A percentile compares a stretch with the other conserved stretches of the same genome.
These are phyloP conservation scores for Brachyistius frenatus DNA, from an alignment of 2,113 vertebrate species.

Conservation along the genomic window DNA sequence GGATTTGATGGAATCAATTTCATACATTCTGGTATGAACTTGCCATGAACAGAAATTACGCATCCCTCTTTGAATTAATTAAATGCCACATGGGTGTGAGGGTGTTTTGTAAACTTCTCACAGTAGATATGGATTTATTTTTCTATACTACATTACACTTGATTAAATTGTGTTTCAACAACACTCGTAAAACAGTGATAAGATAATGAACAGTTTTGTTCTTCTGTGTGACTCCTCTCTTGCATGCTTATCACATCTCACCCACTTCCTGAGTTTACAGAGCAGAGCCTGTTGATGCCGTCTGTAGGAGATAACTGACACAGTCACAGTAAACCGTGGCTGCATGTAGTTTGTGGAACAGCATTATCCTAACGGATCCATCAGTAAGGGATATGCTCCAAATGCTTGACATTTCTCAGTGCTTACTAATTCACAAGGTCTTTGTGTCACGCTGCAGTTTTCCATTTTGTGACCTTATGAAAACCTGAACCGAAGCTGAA, in stretches of 20 bases:
- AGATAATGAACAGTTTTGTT: constrained; percentile 3
- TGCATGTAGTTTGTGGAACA: neutral
- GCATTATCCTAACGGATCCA: neutral
- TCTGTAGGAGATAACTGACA: constrained; percentile 30
- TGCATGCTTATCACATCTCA: constrained; percentile 2
- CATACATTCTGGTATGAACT: too few relatives aligned
- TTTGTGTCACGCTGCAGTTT: neutral
- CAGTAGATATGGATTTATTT: too few relatives aligned
- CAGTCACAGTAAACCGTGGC: neutral
- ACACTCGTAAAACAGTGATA: neutral
- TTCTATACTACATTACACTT: too few relatives aligned
- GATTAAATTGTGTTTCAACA: neutral
- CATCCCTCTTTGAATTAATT: too few relatives aligned
- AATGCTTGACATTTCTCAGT: constrained; percentile 10
- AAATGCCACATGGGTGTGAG: too few relatives aligned
- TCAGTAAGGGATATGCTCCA: neutral
- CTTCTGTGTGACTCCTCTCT: constrained; percentile 13
- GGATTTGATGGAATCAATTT: too few relatives aligned
- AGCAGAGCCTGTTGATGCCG: constrained; percentile 25
- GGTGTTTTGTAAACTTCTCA: too few relatives aligned
- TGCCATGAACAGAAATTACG: too few relatives aligned
- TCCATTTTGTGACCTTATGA: neutral
- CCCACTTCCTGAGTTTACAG: constrained; percentile 40
- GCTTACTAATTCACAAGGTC: neutral
- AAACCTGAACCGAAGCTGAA: too few relatives aligned